Percentiles rank a stretch among this genome's conserved stretches.
Conservation (phyloP, 2,797 vertebrate genomes). For the Aselliscus stoliczkanus region DNA sequence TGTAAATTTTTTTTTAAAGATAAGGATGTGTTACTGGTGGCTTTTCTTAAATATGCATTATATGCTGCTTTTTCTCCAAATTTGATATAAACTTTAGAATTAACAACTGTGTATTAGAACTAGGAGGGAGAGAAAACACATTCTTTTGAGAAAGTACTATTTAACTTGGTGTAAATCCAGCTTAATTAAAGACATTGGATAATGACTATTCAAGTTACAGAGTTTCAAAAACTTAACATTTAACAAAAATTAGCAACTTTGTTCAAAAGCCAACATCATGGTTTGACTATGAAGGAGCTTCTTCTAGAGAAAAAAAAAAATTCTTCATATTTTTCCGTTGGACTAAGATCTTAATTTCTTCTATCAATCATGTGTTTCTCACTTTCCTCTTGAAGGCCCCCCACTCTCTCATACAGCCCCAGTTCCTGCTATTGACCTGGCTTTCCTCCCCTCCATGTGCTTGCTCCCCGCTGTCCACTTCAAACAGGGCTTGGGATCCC, state of each 20-base stretch:
- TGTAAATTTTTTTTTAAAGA: no score
- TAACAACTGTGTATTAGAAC: neutral
- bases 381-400: neutral
- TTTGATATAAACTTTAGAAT: constrained; percentile 37
- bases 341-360: constrained; percentile 36
- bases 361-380: constrained; percentile 32
- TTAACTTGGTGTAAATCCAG: neutral
- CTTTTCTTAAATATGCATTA: constrained; percentile 57
- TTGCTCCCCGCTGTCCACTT: constrained; percentile 47
- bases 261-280: neutral
- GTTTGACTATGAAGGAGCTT: neutral
- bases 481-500: constrained; percentile 41
- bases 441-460: neutral
- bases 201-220: neutral
- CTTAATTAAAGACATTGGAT: neutral
- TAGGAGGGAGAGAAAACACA: neutral
- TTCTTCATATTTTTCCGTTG: neutral
- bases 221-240: neutral
- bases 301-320: neutral
- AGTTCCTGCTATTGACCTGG: neutral
- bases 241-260: neutral
- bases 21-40: constrained; percentile 30
- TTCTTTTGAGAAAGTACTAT: constrained; percentile 12
- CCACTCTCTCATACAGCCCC: neutral
- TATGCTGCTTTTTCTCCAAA: constrained; percentile 41